phyloP scores from a whole-genome alignment of 2,888 invertebrate genomes.

The Linyphia triangularis region DNA sequence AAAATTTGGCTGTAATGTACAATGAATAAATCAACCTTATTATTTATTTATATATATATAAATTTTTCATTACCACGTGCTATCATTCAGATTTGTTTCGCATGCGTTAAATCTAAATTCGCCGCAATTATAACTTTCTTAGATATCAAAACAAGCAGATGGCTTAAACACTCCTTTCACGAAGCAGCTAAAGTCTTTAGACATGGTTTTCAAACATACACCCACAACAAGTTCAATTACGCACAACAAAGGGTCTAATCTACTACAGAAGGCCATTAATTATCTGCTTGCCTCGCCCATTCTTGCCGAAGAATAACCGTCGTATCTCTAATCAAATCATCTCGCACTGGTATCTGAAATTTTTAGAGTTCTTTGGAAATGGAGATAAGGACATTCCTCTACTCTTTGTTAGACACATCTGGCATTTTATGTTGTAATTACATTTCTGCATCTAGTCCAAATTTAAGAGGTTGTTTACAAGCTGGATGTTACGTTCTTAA shows the following conservation, averaged over 20 bases:
- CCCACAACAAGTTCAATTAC: conserved; percentile 42
- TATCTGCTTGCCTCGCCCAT: conserved; percentile 30
- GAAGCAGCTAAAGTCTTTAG: conserved; percentile 22
- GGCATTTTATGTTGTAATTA: background rate
- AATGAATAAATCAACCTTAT: too few species aligned
- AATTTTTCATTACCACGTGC: background rate
- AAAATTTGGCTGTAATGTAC: too few species aligned
- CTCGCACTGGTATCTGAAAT: conserved; percentile 11
- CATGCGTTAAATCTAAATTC: background rate
- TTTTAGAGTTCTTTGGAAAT: conserved; percentile 21
- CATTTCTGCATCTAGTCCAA: background rate
- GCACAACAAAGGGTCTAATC: conserved; percentile 52
- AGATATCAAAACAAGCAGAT: background rate
- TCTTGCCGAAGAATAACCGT: conserved; percentile 14
- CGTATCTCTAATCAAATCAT: conserved; percentile 50
- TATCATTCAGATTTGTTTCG: background rate
- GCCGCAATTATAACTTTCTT: background rate
- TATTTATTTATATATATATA: too few species aligned
- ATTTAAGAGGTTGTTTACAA: too few species aligned
- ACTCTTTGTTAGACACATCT: background rate
- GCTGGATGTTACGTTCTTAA: too few species aligned
- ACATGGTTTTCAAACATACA: background rate
- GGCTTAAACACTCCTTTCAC: background rate
- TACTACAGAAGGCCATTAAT: conserved; percentile 35
- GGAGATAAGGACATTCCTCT: background rate